These are phyloP conservation scores for Drosophila phalerata DNA, from an alignment of 2,888 invertebrate species.

Conservation along the genomic window DNA sequence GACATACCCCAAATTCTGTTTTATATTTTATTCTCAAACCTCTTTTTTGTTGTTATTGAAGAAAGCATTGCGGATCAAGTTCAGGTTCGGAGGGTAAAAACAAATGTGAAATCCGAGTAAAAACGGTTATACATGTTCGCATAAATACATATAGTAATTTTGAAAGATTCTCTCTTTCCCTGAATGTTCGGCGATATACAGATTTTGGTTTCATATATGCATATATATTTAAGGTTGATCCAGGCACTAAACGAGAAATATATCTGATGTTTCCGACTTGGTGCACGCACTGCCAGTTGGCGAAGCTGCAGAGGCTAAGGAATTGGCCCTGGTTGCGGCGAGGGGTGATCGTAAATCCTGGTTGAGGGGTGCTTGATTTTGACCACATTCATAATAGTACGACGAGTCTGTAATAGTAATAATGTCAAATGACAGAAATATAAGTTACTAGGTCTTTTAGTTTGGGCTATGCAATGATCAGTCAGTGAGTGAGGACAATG, in stretches of 20 bases:
- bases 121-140: neutral
- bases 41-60: neutral
- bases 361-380: conserved; percentile 84
- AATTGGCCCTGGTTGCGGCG: conserved; percentile 90
- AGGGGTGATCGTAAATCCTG: conserved; percentile 89
- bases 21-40: neutral
- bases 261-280: conserved; percentile 87
- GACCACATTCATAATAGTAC: conserved; percentile 88
- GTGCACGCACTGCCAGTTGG: conserved; percentile 90
- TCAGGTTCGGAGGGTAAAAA: conserved; percentile 7
- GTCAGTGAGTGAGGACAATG: too few species aligned
- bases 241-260: conserved; percentile 83
- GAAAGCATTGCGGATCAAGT: neutral
- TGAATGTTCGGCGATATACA: neutral
- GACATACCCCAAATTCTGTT: neutral
- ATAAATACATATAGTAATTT: neutral
- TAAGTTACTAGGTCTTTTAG: neutral
- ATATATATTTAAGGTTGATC: neutral
- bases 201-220: neutral
- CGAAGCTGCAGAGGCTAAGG: conserved; percentile 89
- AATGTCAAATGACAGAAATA: neutral
- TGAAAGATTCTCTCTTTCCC: neutral
- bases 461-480: too few species aligned
- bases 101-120: neutral
- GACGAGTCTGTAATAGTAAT: conserved; percentile 87